Evolutionary conservation across 53 echinoderm and acorn worm species (phyloP).

Genomic region (Zoroaster sp.): DNA sequence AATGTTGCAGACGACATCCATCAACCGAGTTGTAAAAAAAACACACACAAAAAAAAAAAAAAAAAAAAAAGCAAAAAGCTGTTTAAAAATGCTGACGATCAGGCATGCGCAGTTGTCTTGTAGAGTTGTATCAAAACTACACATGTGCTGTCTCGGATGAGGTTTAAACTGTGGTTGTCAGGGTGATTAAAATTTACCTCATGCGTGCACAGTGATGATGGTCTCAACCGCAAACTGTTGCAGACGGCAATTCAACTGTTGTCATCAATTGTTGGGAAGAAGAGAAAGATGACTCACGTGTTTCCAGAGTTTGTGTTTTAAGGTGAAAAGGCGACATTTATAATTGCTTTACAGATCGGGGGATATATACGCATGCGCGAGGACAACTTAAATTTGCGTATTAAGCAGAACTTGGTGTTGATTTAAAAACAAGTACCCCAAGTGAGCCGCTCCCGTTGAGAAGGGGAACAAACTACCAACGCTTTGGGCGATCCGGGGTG

Average conservation of each 20-base stretch:
- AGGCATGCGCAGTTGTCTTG: slow-evolving; percentile 29
- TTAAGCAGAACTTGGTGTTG: neutral
- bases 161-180: neutral
- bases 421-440: neutral
- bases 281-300: slow-evolving; percentile 17
- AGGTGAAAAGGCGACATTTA: neutral
- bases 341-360: neutral
- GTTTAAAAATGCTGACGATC: neutral
- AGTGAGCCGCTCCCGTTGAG: slow-evolving; percentile 11
- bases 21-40: slow-evolving; percentile 8
- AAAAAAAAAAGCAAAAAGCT: neutral
- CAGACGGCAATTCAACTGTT: neutral
- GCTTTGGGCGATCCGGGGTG: slow-evolving; percentile 17
- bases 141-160: neutral
- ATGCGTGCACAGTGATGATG: slow-evolving; percentile 1
- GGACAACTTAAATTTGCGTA: neutral
- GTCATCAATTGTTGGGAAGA: slow-evolving; percentile 24
- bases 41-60: neutral
- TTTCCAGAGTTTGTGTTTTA: neutral
- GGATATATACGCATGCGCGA: slow-evolving; percentile 1
- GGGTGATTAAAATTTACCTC: neutral
- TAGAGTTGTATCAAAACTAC: neutral
- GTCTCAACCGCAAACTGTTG: slow-evolving; percentile 17
- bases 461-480: slow-evolving; percentile 32
- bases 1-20: slow-evolving; percentile 42